A percentile compares a stretch with the other conserved stretches of the same genome.
Evolutionary conservation across 2,888 invertebrate genomes (phyloP).

Genomic region (Ornithoptera alexandrae): DNA sequence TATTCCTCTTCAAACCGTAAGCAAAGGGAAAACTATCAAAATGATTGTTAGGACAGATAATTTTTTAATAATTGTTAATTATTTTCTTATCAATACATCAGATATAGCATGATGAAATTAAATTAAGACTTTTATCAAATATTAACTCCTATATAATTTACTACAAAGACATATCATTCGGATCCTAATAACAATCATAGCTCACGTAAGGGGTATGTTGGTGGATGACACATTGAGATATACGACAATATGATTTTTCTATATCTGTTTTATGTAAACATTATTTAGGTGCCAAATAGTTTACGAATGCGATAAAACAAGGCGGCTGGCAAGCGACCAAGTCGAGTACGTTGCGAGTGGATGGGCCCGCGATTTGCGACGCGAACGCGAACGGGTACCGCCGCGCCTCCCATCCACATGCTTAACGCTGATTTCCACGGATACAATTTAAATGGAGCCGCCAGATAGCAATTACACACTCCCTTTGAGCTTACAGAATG

Average conservation of each 20-base stretch:
- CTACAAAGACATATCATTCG: background rate
- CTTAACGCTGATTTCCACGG: slow-evolving; percentile 68
- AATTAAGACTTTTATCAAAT: background rate
- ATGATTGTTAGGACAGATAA: too few relatives aligned
- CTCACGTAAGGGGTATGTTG: slow-evolving; percentile 36
- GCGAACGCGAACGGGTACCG: slow-evolving; percentile 40
- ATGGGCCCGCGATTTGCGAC: slow-evolving; percentile 62
- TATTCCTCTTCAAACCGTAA: too few relatives aligned
- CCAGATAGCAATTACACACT: slow-evolving; percentile 75
- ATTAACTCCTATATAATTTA: background rate
- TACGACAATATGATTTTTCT: slow-evolving; percentile 62
- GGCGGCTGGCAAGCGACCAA: slow-evolving; percentile 75
- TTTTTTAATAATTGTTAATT: too few relatives aligned
- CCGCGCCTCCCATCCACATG: slow-evolving; percentile 42
- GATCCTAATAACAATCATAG: slow-evolving; percentile 25
- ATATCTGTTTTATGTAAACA: slow-evolving; percentile 73
- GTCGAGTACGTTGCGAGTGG: slow-evolving; percentile 67
- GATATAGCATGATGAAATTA: background rate
- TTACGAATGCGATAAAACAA: slow-evolving; percentile 72
- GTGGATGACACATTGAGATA: slow-evolving; percentile 64
- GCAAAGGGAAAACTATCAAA: too few relatives aligned
- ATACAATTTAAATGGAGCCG: slow-evolving; percentile 76
- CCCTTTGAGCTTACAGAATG: slow-evolving; percentile 74
- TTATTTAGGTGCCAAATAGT: slow-evolving; percentile 75
- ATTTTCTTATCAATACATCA: too few relatives aligned